Percentiles rank a stretch among this genome's conserved stretches.
Conservation (phyloP, 2,113 vertebrate genomes). For the Nymphicus hollandicus region DNA sequence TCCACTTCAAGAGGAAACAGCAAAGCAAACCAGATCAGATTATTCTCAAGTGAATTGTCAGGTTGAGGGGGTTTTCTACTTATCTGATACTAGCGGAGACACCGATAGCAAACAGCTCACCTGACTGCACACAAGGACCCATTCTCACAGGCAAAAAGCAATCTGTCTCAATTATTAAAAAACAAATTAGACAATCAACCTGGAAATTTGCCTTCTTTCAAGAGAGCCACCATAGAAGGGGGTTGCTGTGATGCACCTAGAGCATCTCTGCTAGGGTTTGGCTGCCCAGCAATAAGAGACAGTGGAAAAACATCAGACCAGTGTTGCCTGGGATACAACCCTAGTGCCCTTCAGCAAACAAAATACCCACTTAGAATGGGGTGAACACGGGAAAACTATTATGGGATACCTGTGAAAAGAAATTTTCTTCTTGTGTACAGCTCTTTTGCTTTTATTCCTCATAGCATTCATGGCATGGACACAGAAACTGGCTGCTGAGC, state of each 20-base stretch:
- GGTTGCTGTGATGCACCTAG: neutral
- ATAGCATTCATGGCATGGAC: neutral
- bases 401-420: neutral
- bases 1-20: slow-evolving; percentile 68
- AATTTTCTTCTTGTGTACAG: neutral
- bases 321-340: slow-evolving; percentile 18
- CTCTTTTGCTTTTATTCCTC: slow-evolving; percentile 5
- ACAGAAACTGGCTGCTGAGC: neutral
- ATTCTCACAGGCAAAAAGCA: slow-evolving; percentile 43
- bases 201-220: slow-evolving; percentile 20
- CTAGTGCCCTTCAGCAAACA: neutral
- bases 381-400: neutral
- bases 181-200: slow-evolving; percentile 45
- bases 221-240: neutral
- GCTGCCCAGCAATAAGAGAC: neutral
- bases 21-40: slow-evolving; percentile 66
- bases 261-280: neutral
- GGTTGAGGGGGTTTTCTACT: slow-evolving; percentile 51
- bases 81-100: slow-evolving; percentile 32
- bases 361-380: slow-evolving; percentile 6
- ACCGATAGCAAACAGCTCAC: slow-evolving; percentile 37
- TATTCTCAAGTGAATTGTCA: slow-evolving; percentile 64
- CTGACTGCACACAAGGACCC: slow-evolving; percentile 10
- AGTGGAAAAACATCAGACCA: neutral
- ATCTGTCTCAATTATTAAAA: slow-evolving; percentile 58